Evolutionary conservation across 2,888 invertebrate genomes (phyloP), one percentile per base, ranked within the genome.

Genomic region (Cephus sareptanus): DNA sequence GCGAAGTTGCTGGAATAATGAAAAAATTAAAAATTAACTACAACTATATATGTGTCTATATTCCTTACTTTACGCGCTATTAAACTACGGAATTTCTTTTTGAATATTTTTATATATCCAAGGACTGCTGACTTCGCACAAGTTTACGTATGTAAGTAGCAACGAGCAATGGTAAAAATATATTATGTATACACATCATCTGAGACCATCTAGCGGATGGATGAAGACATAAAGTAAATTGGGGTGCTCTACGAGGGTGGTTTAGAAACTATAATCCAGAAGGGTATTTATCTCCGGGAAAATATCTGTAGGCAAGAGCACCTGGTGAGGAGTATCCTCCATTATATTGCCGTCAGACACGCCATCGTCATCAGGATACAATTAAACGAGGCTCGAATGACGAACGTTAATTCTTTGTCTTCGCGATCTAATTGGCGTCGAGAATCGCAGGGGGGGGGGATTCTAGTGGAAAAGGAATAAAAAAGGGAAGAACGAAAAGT

Each of bases 1-100:
- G 90, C 90, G 37, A 91, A 86, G 76, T 90, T 90, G 76, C 91
- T 91, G 84, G 11, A 86, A 87, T 75, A 78, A 75, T 73, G 74
- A 23, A 34, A 73, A 37, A 37, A 75, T 77, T 3, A 34, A 77
- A 40, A 40, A 56, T 56, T 56, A 56, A 23, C 6, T 23, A 56
- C 56, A 69, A 6, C 6, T 23, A 1, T n/a, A 31, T 70, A 70
- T n/a, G 23, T 70, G 15, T 71, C 40, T 11, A 30, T 71, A 30
- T 34, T 30, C 11, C 13, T 71, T 23, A 0, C 0, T 30, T 33
- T 15, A 71, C 13, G 30, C 30, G 30, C 3, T 30, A 34, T 4
- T 34, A 23, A 31, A 34, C 3, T 71, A 30, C 3, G 71, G 15
- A n/a, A 6, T 1, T 9, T 30, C 30, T 30, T 30, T 56, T 9